phyloP scores from a whole-genome alignment of 2,888 invertebrate genomes.

The Rhingia rostrata region DNA sequence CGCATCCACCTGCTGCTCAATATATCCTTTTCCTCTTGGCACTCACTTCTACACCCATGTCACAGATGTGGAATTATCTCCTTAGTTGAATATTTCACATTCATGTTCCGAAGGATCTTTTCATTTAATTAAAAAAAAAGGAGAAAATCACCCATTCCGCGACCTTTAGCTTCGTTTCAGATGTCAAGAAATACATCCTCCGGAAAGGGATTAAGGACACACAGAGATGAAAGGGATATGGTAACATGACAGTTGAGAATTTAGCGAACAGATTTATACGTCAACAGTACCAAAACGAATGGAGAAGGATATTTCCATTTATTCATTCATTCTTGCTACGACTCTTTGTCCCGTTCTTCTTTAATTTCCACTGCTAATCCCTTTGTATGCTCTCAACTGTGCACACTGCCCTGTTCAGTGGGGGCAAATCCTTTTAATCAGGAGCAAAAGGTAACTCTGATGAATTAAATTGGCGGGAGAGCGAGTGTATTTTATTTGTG shows the following conservation, averaged over 20 bases:
- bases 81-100: conserved; percentile 43
- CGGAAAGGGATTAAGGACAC: conserved; percentile 15
- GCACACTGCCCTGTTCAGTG: conserved; percentile 23
- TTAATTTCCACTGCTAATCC: conserved; percentile 47
- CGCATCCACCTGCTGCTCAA: conserved; percentile 42
- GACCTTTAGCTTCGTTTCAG: conserved; percentile 37
- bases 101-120: conserved; percentile 38
- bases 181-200: conserved; percentile 39
- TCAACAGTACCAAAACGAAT: conserved; percentile 22
- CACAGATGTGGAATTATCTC: conserved; percentile 52
- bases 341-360: neutral
- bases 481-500: conserved; percentile 28
- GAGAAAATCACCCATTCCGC: conserved; percentile 16
- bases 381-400: conserved; percentile 19
- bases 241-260: conserved; percentile 49
- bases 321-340: conserved; percentile 13
- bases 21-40: conserved; percentile 5
- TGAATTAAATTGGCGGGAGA: conserved; percentile 44
- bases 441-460: conserved; percentile 38
- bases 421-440: conserved; percentile 39
- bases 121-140: conserved; percentile 44
- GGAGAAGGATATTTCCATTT: neutral
- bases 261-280: conserved; percentile 50
- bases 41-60: conserved; percentile 12
- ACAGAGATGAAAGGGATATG: conserved; percentile 8